Evolutionary conservation across 53 echinoderm and acorn worm genomes (phyloP), one percentile per base, ranked within the genome.

Genomic region (Luidia sarsii): DNA sequence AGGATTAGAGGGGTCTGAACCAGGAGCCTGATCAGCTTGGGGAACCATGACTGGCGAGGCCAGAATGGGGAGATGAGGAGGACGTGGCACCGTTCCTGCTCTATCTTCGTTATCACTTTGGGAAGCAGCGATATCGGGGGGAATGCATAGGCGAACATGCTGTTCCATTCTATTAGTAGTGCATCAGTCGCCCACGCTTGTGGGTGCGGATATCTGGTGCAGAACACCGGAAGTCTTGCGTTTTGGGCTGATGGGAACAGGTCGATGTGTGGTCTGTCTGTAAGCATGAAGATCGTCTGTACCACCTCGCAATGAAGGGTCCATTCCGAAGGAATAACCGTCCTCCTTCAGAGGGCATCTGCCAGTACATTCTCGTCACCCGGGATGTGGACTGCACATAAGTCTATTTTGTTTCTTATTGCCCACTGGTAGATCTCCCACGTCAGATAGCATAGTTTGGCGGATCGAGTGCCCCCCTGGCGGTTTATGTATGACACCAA

Each of bases 11-110:
- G 83, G 3, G 32, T 36, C 30, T 38, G 61, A 19, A 64, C 18
- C 1, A 74, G 74, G 23, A 63, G 73, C 20, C 62, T 71, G 5
- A 50, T 19, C 20, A 84, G 72, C 15, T 35, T 30, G 1, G 65
- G 85, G 27, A 84, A 84, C 85, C 85, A 84, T 33, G 39, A 28
- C 28, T 84, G 85, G 18, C 65, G 63, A 9, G 74, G 65, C 74
- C 84, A 84, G 8, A 33, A 33, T 11, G 84, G 84, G 30, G 72
- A 51, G 49, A 84, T 55, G 21, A 73, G 74, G 7, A 84, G 63
- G 13, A 73, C 25, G 1, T 32, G 51, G 64, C 64, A 73, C 24
- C 5, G 11, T 31, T 48, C 36, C 35, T 34, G 49, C 3, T 33
- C 20, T 11, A 80, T 50, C 38, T 80, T 80, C 20, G 24, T n/a